Evolutionary conservation across 2,888 invertebrate species (phyloP).

Genomic region (Sympetrum striolatum): DNA sequence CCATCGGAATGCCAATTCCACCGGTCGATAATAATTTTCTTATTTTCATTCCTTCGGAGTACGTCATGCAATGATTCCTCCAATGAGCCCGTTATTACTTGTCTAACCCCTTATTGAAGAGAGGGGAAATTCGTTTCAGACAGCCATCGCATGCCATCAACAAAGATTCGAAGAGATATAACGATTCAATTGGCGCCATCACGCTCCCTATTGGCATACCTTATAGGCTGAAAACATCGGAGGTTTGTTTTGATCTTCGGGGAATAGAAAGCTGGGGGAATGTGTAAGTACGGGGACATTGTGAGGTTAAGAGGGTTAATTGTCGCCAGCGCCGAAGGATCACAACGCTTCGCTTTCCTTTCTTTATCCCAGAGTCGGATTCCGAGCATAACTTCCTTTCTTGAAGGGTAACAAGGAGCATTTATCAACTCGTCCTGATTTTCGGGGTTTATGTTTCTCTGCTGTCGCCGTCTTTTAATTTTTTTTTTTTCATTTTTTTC

Average conservation of each 20-base stretch:
- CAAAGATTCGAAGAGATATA: neutral
- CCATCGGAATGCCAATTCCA: neutral
- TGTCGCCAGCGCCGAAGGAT: neutral
- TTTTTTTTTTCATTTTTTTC: neutral
- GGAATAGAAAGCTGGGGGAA: neutral
- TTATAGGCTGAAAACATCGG: neutral
- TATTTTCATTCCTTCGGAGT: neutral
- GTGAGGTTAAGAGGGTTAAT: constrained; percentile 33
- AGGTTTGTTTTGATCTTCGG: neutral
- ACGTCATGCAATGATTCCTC: neutral
- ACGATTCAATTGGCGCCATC: neutral
- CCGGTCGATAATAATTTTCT: neutral
- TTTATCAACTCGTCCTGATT: neutral
- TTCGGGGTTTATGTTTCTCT: neutral
- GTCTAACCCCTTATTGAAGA: neutral
- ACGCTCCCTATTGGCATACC: neutral
- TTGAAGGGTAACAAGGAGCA: neutral
- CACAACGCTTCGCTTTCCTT: neutral
- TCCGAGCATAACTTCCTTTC: neutral
- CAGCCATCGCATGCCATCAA: neutral
- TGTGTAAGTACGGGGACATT: neutral
- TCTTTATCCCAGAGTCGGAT: neutral
- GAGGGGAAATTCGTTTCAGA: neutral
- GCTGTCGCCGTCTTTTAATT: neutral
- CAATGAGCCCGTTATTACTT: neutral